These are phyloP conservation scores for Hypomecis atomaria DNA, from an alignment of 2,888 invertebrate genomes.

Conservation along the genomic window DNA sequence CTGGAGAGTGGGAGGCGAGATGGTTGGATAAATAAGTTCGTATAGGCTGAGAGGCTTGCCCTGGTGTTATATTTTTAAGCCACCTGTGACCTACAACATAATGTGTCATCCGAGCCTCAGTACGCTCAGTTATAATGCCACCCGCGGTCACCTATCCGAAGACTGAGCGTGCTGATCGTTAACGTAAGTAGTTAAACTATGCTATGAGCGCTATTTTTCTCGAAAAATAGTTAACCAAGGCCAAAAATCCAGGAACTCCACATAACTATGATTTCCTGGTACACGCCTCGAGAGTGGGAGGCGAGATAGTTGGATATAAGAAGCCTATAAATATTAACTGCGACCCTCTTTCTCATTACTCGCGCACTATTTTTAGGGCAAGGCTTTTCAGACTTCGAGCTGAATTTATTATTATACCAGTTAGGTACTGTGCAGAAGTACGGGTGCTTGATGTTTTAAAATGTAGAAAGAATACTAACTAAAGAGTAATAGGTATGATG, in stretches of 20 bases:
- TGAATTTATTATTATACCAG: conserved; percentile 42
- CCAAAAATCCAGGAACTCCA: neutral
- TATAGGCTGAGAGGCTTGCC: too few relatives aligned
- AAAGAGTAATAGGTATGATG: too few relatives aligned
- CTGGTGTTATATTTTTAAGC: too few relatives aligned
- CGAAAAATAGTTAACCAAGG: too few relatives aligned
- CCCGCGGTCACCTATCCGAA: too few relatives aligned
- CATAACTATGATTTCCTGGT: neutral
- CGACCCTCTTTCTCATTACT: conserved; percentile 35
- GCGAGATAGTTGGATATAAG: conserved; percentile 27
- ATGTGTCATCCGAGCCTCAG: too few relatives aligned
- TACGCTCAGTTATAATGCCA: too few relatives aligned
- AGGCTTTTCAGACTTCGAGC: conserved; percentile 38
- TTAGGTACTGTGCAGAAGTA: neutral
- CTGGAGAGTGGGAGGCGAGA: neutral
- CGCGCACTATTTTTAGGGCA: conserved; percentile 40
- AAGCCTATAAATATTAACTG: conserved; percentile 39
- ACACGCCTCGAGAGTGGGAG: neutral
- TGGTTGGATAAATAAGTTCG: conserved; percentile 31
- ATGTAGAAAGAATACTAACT: too few relatives aligned
- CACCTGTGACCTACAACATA: too few relatives aligned
- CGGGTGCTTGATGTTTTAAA: neutral
- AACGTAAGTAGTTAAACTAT: too few relatives aligned
- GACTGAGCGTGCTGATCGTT: too few relatives aligned
- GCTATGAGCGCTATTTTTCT: too few relatives aligned